phyloP scores from a whole-genome alignment of 2,113 vertebrate genomes.

The Chlorocebus sabaeus region DNA sequence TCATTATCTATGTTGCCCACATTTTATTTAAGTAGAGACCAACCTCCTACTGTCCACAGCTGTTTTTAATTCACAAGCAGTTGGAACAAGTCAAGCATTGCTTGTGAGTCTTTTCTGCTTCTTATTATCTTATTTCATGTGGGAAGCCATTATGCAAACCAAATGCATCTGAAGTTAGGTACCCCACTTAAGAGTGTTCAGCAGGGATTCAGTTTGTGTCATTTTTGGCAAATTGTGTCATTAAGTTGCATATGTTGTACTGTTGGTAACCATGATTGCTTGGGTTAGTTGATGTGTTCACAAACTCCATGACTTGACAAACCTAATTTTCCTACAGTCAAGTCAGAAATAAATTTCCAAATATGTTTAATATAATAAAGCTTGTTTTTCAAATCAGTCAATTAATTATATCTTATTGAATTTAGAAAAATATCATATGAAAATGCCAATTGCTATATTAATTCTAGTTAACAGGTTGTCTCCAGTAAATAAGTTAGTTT shows the following conservation, averaged over 20 bases:
- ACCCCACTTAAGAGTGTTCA: slow-evolving; percentile 74
- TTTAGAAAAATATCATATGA: background rate
- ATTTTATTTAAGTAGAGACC: slow-evolving; percentile 57
- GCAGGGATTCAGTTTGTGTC: slow-evolving; percentile 72
- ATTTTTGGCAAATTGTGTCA: slow-evolving; percentile 73
- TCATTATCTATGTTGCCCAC: slow-evolving; percentile 13
- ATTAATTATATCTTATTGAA: background rate
- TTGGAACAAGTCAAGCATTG: slow-evolving; percentile 77
- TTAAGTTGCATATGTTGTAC: slow-evolving; percentile 80
- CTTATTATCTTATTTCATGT: slow-evolving; percentile 72
- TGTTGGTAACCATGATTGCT: slow-evolving; percentile 63
- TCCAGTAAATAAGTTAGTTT: background rate
- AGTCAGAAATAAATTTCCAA: slow-evolving; percentile 31
- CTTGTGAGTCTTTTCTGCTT: slow-evolving; percentile 54
- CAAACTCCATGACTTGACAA: slow-evolving; percentile 56
- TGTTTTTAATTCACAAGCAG: slow-evolving; percentile 78
- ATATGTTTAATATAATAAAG: background rate
- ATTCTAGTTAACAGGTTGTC: background rate
- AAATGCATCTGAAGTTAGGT: slow-evolving; percentile 76
- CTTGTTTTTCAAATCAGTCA: background rate
- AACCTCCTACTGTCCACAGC: slow-evolving; percentile 77
- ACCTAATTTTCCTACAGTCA: slow-evolving; percentile 10
- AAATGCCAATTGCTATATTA: background rate
- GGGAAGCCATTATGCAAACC: slow-evolving; percentile 74
- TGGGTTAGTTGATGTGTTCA: slow-evolving; percentile 49